Percentiles rank a stretch among this genome's conserved stretches.
Conservation (phyloP, 1,140 invertebrate species). For the Alviniconcha marisindica region DNA sequence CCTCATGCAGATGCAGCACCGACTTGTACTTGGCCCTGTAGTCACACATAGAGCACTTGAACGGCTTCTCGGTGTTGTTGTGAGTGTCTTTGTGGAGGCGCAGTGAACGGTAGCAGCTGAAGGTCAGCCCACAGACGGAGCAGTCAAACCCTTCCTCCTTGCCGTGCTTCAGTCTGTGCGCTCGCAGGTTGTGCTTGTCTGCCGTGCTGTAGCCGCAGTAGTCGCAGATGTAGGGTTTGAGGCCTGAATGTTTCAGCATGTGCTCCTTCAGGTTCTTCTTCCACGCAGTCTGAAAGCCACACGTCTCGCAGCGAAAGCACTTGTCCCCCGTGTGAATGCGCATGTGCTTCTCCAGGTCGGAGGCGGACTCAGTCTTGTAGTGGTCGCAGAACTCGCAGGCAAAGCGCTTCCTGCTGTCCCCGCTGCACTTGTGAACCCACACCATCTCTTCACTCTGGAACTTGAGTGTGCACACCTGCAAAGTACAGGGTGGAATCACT, state of each 20-base stretch:
- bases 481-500: too few relatives aligned
- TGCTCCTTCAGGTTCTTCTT: slow-evolving; percentile 60
- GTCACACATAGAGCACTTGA: slow-evolving; percentile 35
- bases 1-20: slow-evolving; percentile 39
- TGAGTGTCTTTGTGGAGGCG: slow-evolving; percentile 35
- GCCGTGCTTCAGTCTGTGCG: slow-evolving; percentile 46
- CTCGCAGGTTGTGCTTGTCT: slow-evolving; percentile 48
- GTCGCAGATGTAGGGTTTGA: slow-evolving; percentile 61
- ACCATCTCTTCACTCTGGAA: slow-evolving; percentile 53
- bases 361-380: slow-evolving; percentile 52
- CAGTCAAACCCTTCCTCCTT: slow-evolving; percentile 49
- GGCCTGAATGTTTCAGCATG: slow-evolving; percentile 59
- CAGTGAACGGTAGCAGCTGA: slow-evolving; percentile 29
- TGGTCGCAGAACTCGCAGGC: slow-evolving; percentile 54
- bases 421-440: slow-evolving; percentile 54
- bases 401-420: slow-evolving; percentile 48
- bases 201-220: slow-evolving; percentile 55
- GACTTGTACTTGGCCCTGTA: slow-evolving; percentile 41
- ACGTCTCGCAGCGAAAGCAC: slow-evolving; percentile 46
- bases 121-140: slow-evolving; percentile 38
- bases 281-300: slow-evolving; percentile 52
- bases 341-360: slow-evolving; percentile 67
- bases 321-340: slow-evolving; percentile 51
- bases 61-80: slow-evolving; percentile 37
- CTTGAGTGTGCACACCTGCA: slow-evolving; percentile 48